Base-by-base conservation (phyloP, 2,113 vertebrate species). In the Rhea americana region DNA sequence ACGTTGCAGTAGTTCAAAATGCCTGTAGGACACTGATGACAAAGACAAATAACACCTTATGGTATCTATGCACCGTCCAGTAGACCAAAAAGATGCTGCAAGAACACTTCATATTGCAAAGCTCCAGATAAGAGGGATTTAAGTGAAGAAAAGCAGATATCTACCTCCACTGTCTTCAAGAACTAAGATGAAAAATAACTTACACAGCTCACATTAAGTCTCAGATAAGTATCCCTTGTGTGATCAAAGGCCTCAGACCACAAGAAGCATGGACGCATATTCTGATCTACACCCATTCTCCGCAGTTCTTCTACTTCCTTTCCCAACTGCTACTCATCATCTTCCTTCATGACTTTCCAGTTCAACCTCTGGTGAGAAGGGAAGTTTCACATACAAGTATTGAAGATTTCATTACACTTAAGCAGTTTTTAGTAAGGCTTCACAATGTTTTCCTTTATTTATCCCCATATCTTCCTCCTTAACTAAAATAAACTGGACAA, bases 1-100 rank as follows among this genome's bases (percentile, higher is more conserved):
- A 51, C 0, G 2, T 0, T 12, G 35, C 47, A 1, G 0, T 32
- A 17, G 39, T 15, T 66, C 66, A 51, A 45, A 39, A 70, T 1
- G 9, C 35, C 41, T 9, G 6, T 2, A 5, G 66, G 0, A n/a
- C 25, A 2, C 9, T 25, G 19, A 37, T 25, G 56, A 32, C 71
- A 43, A 24, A 26, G 32, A 6, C 45, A 24, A 65, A 8, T 2
- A 17, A 5, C 72, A 26, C 50, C 63, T 8, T 14, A 0, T 24
- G 19, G 43, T 9, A 21, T 32, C 67, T 41, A 28, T 1, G 20
- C 48, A 18, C n/a, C 41, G 37, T 10, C 50, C 19, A 1, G 17
- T 1, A 3, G 1, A 24, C 67, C 59, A 24, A 32, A 82, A 17
- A 45, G 50, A 4, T 11, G 1, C 17, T 5, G 2, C 35, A 7